Evolutionary conservation across 1,140 invertebrate species (phyloP), one percentile per base, ranked within the genome.

Genomic region (Meloidogyne hapla): DNA sequence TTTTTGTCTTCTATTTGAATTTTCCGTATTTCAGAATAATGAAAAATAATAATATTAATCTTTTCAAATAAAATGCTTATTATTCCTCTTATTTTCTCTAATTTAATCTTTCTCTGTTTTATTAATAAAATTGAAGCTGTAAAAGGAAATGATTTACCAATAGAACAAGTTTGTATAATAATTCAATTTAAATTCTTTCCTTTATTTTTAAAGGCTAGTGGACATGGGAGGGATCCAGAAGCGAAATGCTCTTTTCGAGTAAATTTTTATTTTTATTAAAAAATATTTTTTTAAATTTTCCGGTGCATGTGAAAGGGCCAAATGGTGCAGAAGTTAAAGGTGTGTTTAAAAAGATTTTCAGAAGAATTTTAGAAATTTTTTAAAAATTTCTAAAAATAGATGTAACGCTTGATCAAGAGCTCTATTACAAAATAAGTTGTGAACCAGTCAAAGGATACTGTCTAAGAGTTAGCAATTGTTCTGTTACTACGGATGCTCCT

Each of bases 381-480:
- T 12, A 18, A 23, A 78, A 56, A 25, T 3, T 77, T 69, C 5
- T 40, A 25, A 15, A 33, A 56, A 23, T 12, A 63, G 80, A 68
- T 42, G 83, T 74, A 38, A 81, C 62, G 56, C 65, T 82, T 13
- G 78, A 82, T 26, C 75, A 80, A 48, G 81, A 82, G 56, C 80
- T 82, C n/a, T 82, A 83, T 28, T 82, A 82, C 79, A 83, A 81
- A 67, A 84, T 82, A 25, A 71, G 56, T 3, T 82, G 80, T 65
- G 64, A 83, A 63, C 61, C 69, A 33, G 61, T 79, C 12, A 68
- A 62, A 21, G 82, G 82, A 8, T 84, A 84, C 38, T 82, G 80
- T 38, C 45, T 82, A 9, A n/a, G 63, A 65, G 80, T 82, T 1
- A 61, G 28, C 21, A 84, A 82, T 45, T 82, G 80, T 67, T 77